Percentiles rank a stretch among this genome's conserved stretches.
These are phyloP conservation scores for Petrophora chlorosata DNA, from an alignment of 2,888 invertebrate species.

Conservation along the genomic window DNA sequence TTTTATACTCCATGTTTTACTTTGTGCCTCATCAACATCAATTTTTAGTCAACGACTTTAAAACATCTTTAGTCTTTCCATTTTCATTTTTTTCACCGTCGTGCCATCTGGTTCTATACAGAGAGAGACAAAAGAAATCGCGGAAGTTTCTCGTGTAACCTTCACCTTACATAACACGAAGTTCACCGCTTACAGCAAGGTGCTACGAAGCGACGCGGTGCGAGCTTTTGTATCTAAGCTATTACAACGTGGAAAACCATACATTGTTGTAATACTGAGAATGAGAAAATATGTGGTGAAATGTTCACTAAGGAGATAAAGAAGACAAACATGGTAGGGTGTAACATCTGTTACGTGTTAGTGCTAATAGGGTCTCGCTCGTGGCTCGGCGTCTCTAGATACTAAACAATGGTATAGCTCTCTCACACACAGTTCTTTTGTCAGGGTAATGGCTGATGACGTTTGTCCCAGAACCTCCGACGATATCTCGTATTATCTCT, in stretches of 20 bases:
- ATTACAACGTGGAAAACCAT: slow-evolving; percentile 1
- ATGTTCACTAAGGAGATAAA: not conserved
- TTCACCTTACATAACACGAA: slow-evolving; percentile 19
- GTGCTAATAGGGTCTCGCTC: too few species aligned
- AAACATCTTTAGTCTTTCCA: not conserved
- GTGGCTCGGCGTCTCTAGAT: too few species aligned
- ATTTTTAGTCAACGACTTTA: not conserved
- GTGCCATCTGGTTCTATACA: slow-evolving; percentile 2
- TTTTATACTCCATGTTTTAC: too few species aligned
- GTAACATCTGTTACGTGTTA: not conserved
- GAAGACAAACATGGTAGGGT: not conserved
- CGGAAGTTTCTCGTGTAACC: slow-evolving; percentile 16
- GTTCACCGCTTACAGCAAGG: slow-evolving; percentile 2
- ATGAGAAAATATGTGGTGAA: slow-evolving; percentile 6
- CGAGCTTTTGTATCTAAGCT: slow-evolving; percentile 15
- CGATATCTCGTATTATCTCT: too few species aligned
- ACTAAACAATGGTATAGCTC: too few species aligned
- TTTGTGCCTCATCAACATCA: too few species aligned
- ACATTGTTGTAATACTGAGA: slow-evolving; percentile 10
- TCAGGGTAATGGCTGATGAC: too few species aligned
- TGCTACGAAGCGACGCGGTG: slow-evolving; percentile 1
- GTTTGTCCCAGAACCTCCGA: too few species aligned
- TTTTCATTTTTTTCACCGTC: not conserved
- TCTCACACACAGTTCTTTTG: too few species aligned
- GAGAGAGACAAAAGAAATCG: slow-evolving; percentile 12